phyloP scores from a whole-genome alignment of 2,113 vertebrate genomes.

The Equus quagga region DNA sequence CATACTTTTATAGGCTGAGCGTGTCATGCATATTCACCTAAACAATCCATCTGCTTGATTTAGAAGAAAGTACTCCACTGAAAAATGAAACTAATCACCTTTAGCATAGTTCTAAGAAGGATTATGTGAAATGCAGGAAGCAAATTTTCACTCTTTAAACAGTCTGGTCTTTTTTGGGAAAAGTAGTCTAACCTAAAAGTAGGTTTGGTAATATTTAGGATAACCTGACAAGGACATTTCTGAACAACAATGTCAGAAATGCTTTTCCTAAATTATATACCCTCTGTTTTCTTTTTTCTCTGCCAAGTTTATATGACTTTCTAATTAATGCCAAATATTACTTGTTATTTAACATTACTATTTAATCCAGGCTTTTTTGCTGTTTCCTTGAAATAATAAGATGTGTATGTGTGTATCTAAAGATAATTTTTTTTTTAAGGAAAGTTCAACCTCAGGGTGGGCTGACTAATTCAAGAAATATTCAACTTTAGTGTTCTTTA shows the following conservation, averaged over 20 bases:
- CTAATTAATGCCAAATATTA: background rate
- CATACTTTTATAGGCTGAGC: background rate
- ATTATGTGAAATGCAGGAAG: background rate
- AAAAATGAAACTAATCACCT: background rate
- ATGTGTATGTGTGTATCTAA: accelerated
- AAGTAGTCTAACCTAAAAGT: background rate
- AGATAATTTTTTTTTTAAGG: background rate
- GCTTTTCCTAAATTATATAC: background rate
- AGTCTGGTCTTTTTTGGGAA: background rate
- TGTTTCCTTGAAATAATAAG: background rate
- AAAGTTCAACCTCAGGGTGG: background rate
- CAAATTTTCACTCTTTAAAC: background rate
- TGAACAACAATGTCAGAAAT: background rate
- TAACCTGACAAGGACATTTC: background rate
- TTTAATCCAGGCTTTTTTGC: background rate
- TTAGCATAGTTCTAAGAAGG: background rate
- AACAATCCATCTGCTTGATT: background rate
- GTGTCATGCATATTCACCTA: background rate
- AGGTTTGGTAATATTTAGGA: background rate
- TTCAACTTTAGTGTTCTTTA: background rate
- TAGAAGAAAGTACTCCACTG: background rate
- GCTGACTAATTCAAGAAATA: background rate
- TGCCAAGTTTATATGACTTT: background rate
- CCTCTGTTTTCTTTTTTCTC: background rate
- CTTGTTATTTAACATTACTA: background rate